phyloP scores from a whole-genome alignment of 2,113 vertebrate genomes.

The Ochotona princeps region DNA sequence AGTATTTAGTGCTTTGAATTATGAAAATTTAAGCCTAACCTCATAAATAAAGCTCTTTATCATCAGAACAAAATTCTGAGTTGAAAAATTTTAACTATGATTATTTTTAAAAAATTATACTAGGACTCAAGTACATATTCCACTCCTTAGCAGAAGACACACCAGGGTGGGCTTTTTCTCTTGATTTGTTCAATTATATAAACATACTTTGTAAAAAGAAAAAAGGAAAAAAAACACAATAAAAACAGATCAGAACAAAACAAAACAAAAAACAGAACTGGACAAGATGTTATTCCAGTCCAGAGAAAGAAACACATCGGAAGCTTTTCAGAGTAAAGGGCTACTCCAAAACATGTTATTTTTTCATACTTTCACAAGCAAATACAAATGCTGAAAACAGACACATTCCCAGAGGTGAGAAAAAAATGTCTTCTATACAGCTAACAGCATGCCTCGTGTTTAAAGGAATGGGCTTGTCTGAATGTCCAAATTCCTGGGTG shows the following conservation, averaged over 20 bases:
- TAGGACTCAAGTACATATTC: not conserved
- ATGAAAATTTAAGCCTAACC: constrained; percentile 19
- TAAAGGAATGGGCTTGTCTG: not conserved
- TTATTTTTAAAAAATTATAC: not conserved
- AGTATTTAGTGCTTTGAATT: constrained; percentile 31
- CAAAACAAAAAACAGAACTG: not conserved
- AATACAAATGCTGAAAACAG: not conserved
- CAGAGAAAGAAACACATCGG: not conserved
- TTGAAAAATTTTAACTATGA: constrained; percentile 43
- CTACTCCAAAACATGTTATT: not conserved
- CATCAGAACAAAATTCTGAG: constrained; percentile 34
- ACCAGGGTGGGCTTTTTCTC: not conserved
- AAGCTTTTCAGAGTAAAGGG: not conserved
- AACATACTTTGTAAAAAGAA: not conserved
- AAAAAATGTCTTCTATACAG: not conserved
- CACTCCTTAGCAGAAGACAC: not conserved
- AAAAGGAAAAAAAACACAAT: not conserved
- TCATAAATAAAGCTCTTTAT: constrained; percentile 39
- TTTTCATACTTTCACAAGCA: not conserved
- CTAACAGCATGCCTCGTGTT: not conserved
- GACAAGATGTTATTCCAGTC: not conserved
- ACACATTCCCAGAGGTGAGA: not conserved
- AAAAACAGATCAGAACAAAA: not conserved
- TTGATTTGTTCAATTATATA: constrained; percentile 34
- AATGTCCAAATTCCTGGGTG: not conserved